phyloP scores from a whole-genome alignment of 2,113 vertebrate genomes.

The Bombycilla garrulus region DNA sequence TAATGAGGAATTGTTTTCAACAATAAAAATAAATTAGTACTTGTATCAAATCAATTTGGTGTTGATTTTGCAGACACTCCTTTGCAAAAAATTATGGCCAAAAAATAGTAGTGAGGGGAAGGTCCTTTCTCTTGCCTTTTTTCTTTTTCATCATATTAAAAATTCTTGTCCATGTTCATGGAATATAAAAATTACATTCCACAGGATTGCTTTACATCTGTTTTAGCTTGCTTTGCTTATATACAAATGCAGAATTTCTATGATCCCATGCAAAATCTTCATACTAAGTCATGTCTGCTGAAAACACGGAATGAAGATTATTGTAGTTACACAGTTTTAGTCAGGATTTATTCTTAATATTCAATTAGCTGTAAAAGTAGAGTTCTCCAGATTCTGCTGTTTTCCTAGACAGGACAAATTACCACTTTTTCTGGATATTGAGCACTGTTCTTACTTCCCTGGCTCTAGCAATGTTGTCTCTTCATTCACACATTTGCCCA shows the following conservation, averaged over 20 bases:
- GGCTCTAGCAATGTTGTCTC: background rate
- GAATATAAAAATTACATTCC: background rate
- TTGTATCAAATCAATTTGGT: background rate
- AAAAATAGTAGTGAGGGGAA: background rate
- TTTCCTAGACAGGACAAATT: background rate
- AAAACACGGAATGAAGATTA: background rate
- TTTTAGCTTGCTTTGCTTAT: background rate
- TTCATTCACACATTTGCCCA: background rate
- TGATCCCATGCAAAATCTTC: background rate
- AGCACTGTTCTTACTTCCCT: background rate
- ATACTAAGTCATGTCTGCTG: background rate
- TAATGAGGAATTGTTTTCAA: background rate
- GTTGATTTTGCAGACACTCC: background rate
- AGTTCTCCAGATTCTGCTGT: background rate
- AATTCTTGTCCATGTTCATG: background rate
- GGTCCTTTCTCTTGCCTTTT: background rate
- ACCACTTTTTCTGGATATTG: background rate
- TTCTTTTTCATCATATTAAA: background rate
- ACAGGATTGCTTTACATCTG: background rate
- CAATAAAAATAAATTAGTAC: background rate
- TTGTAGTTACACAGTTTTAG: background rate
- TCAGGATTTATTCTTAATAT: background rate
- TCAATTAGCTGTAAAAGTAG: background rate
- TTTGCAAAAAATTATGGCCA: background rate
- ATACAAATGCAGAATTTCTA: background rate